phyloP scores from a whole-genome alignment of 1,140 invertebrate species.

The Ostrea denselamellosa region DNA sequence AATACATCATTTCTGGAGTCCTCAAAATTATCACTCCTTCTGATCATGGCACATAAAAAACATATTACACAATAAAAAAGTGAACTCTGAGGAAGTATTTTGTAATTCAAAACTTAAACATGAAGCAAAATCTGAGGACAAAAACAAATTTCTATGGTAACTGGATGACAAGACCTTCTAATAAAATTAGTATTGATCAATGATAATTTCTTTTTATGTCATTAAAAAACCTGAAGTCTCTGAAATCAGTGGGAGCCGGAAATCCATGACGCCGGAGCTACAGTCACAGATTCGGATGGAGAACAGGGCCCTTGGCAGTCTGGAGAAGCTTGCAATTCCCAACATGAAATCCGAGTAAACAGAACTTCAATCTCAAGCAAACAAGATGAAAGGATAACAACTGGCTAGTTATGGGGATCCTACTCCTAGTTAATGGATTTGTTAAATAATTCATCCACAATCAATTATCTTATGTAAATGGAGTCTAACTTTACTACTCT shows the following conservation, averaged over 20 bases:
- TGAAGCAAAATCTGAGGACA: conserved; percentile 13
- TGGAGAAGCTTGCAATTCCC: conserved; percentile 21
- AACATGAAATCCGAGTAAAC: conserved; percentile 16
- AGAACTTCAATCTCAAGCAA: neutral
- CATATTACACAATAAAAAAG: neutral
- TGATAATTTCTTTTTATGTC: neutral
- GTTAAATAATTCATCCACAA: conserved; percentile 35
- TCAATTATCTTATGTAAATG: conserved; percentile 25
- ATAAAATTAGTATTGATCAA: conserved; percentile 29
- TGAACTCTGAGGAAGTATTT: neutral
- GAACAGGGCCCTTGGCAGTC: neutral
- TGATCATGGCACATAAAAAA: conserved; percentile 8
- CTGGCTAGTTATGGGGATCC: neutral
- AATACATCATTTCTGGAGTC: conserved; percentile 22
- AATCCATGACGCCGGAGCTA: neutral
- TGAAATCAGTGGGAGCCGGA: neutral
- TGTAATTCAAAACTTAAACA: neutral
- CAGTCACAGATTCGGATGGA: neutral
- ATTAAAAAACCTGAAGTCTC: neutral
- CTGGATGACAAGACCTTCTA: neutral
- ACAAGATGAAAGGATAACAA: conserved; percentile 33
- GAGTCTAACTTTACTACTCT: conserved; percentile 5
- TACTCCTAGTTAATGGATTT: conserved; percentile 36
- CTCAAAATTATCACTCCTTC: neutral
- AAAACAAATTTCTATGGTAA: conserved; percentile 13